phyloP scores from a whole-genome alignment of 1,140 invertebrate species.

The Rhizoglyphus robini region DNA sequence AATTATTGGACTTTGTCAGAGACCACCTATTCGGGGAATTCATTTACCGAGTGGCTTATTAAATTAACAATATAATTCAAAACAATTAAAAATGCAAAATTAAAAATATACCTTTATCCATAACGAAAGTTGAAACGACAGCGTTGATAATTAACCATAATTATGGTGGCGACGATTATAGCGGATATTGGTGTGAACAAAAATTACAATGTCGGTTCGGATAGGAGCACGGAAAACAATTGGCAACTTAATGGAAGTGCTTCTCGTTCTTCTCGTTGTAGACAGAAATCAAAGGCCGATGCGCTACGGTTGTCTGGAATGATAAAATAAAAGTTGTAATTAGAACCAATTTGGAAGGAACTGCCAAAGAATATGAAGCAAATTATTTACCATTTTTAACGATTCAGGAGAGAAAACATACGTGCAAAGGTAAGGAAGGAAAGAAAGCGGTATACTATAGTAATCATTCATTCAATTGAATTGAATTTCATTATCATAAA shows the following conservation, averaged over 20 bases:
- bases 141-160: conserved; percentile 44
- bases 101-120: conserved; percentile 63
- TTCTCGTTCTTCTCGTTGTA: conserved; percentile 87
- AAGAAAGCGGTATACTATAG: neutral
- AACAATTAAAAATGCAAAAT: neutral
- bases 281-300: conserved; percentile 74
- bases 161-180: conserved; percentile 74
- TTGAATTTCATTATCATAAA: no score
- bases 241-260: conserved; percentile 62
- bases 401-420: neutral
- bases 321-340: no score
- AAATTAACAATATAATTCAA: conserved; percentile 22
- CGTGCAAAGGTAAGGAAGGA: neutral
- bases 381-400: neutral
- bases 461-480: neutral
- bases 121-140: conserved; percentile 86
- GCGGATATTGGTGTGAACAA: conserved; percentile 86
- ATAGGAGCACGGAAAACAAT: conserved; percentile 94
- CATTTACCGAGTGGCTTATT: conserved; percentile 78
- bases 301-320: conserved; percentile 14
- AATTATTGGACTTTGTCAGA: conserved; percentile 88
- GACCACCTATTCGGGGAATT: conserved; percentile 88
- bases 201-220: conserved; percentile 91
- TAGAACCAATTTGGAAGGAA: no score
- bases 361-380: no score